Percentiles rank a stretch among this genome's conserved stretches.
Evolutionary conservation across 2,113 vertebrate species (phyloP).

Genomic region (Cyphomyrus discorhynchus): DNA sequence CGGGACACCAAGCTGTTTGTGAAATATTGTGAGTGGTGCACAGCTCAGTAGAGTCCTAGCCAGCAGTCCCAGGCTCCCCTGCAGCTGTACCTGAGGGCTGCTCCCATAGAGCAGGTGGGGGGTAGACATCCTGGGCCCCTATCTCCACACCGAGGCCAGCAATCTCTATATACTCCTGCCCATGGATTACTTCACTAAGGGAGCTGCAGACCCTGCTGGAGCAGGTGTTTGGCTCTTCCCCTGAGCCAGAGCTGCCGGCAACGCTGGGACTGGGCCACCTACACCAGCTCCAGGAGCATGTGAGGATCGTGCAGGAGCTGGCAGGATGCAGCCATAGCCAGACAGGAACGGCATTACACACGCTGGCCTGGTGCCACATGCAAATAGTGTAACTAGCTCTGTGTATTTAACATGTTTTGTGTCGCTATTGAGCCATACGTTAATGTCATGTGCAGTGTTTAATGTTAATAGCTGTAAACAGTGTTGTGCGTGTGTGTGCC

Average conservation of each 20-base stretch:
- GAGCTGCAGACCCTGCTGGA: neutral
- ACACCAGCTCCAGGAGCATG: too few relatives aligned
- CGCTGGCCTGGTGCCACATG: neutral
- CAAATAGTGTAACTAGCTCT: neutral
- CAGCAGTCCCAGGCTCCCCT: neutral
- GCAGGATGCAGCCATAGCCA: neutral
- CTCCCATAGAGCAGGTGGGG: neutral
- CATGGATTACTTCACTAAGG: too few relatives aligned
- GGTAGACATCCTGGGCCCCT: neutral
- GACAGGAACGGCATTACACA: neutral
- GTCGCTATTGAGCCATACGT: neutral
- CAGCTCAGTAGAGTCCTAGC: neutral
- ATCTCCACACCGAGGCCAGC: neutral
- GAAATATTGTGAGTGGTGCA: neutral
- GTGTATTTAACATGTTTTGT: neutral
- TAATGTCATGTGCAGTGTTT: neutral
- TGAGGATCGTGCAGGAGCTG: too few relatives aligned
- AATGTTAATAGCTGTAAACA: neutral
- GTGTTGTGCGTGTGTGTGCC: neutral
- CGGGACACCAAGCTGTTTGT: neutral
- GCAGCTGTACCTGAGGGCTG: too few relatives aligned
- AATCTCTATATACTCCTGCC: neutral
- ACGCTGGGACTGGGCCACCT: too few relatives aligned
- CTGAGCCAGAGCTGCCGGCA: too few relatives aligned
- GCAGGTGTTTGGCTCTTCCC: too few relatives aligned